Conservation (phyloP, 2,797 vertebrate species). For the Anas bernieri region DNA sequence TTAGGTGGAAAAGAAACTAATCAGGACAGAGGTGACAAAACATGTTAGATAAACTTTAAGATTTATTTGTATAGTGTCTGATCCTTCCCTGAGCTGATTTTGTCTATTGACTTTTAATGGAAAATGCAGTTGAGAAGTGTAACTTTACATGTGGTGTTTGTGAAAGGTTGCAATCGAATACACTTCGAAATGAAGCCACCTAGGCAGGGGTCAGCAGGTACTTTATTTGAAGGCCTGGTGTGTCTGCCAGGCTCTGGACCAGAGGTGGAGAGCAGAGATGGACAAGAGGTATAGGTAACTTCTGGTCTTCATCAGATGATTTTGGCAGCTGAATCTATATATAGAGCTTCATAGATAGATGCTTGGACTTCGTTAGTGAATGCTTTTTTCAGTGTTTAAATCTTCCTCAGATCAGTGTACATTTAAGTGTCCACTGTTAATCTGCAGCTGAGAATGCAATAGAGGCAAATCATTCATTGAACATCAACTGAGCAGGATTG, state of each 20-base stretch:
- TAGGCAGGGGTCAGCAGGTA: background rate
- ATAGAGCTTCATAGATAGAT: background rate
- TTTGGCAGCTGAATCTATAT: background rate
- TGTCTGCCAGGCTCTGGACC: background rate
- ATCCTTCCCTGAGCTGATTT: background rate
- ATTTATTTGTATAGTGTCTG: background rate
- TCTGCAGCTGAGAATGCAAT: background rate
- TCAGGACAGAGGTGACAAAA: background rate
- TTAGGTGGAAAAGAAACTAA: background rate
- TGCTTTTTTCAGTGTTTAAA: background rate
- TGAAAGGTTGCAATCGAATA: slow-evolving; percentile 10
- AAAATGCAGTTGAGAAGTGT: slow-evolving; percentile 11
- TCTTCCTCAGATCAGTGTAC: background rate
- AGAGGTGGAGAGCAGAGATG: background rate
- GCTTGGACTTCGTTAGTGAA: background rate
- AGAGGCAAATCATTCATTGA: background rate
- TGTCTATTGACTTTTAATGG: slow-evolving; percentile 11
- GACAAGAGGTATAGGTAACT: background rate
- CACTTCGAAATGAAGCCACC: background rate
- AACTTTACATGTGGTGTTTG: slow-evolving; percentile 6
- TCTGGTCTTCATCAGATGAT: background rate
- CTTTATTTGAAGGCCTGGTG: slow-evolving; percentile 3
- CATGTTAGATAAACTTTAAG: background rate
- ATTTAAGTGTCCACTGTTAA: background rate
- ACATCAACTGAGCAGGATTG: background rate